Conservation (phyloP, 2,113 vertebrate genomes). For the Seriola rivoliana region DNA sequence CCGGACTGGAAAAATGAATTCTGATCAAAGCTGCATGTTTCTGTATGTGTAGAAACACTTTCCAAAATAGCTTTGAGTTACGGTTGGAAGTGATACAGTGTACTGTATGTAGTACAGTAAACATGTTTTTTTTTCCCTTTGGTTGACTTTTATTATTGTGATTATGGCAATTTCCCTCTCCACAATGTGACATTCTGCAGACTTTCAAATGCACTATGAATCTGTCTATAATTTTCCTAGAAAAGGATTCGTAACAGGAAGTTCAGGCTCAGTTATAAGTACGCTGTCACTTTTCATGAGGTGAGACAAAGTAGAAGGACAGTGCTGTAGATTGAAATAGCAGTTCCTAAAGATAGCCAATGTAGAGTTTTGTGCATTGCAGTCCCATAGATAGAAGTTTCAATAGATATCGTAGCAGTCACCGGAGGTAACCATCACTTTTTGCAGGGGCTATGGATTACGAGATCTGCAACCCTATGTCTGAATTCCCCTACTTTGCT, state of each 20-base stretch:
- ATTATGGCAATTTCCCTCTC: background rate
- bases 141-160: background rate
- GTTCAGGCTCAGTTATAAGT: slow-evolving; percentile 83
- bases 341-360: slow-evolving; percentile 16
- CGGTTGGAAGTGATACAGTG: background rate
- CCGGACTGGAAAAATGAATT: slow-evolving; percentile 17
- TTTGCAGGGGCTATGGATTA: background rate
- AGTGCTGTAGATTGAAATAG: slow-evolving; percentile 19
- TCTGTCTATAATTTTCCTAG: slow-evolving; percentile 69
- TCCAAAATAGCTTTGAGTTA: background rate
- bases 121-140: background rate
- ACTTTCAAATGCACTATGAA: slow-evolving; percentile 16
- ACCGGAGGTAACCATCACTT: background rate
- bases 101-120: background rate
- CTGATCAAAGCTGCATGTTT: slow-evolving; percentile 11
- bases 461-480: background rate
- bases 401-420: background rate
- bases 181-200: background rate
- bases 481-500: background rate
- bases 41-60: background rate
- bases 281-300: slow-evolving; percentile 83
- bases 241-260: slow-evolving; percentile 82
- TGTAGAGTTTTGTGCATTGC: background rate
- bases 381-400: slow-evolving; percentile 13
- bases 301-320: slow-evolving; percentile 75